Evolutionary conservation across 64 coral and sea anemone genomes (phyloP).

Genomic region (Montipora sp.): DNA sequence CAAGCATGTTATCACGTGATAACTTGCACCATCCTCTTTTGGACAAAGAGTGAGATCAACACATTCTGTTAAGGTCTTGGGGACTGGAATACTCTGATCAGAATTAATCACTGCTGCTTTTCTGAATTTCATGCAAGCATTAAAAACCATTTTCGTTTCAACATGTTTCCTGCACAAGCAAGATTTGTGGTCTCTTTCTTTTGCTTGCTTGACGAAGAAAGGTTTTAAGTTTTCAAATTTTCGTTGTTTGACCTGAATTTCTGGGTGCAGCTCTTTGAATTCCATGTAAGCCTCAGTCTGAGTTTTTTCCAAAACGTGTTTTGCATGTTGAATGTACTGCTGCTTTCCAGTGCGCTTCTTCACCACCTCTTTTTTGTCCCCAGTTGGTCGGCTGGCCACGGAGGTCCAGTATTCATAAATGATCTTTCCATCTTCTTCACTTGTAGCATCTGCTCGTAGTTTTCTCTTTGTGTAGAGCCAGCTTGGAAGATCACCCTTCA

Average conservation of each 20-base stretch:
- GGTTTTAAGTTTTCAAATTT: slow-evolving; percentile 47
- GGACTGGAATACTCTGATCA: background rate
- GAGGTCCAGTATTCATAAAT: slow-evolving; percentile 55
- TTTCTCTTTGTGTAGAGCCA: slow-evolving; percentile 49
- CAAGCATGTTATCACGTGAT: slow-evolving; percentile 45
- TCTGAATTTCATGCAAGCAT: slow-evolving; percentile 73
- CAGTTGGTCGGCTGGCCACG: slow-evolving; percentile 55
- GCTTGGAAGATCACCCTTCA: slow-evolving; percentile 42
- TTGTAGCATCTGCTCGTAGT: slow-evolving; percentile 12
- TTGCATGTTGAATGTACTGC: slow-evolving; percentile 27
- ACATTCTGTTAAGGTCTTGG: slow-evolving; percentile 36
- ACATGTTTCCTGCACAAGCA: slow-evolving; percentile 73
- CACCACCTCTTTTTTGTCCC: slow-evolving; percentile 8
- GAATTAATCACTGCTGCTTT: slow-evolving; percentile 28
- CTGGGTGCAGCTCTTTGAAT: slow-evolving; percentile 10
- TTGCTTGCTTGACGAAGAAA: slow-evolving; percentile 58
- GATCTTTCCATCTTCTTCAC: slow-evolving; percentile 13
- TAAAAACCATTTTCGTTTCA: slow-evolving; percentile 68
- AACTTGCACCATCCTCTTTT: slow-evolving; percentile 26
- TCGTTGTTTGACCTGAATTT: slow-evolving; percentile 35
- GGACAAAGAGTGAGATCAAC: slow-evolving; percentile 55
- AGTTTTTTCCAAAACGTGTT: slow-evolving; percentile 46
- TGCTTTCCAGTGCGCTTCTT: slow-evolving; percentile 13
- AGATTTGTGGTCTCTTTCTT: slow-evolving; percentile 65
- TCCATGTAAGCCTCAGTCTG: slow-evolving; percentile 37